phyloP scores from a whole-genome alignment of 2,113 vertebrate species.

The Arothron firmamentum region DNA sequence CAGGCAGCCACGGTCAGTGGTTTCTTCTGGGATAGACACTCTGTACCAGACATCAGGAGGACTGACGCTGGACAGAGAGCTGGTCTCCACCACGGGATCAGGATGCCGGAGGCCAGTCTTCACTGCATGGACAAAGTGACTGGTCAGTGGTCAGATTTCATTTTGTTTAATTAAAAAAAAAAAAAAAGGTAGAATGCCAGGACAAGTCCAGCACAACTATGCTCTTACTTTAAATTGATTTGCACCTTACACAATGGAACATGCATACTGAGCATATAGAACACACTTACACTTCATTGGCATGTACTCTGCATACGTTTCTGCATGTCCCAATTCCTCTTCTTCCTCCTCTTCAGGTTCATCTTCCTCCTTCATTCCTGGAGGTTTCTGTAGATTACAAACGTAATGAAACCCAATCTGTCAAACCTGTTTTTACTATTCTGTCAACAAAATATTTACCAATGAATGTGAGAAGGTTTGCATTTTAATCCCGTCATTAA shows the following conservation, averaged over 20 bases:
- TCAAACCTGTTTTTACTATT: background rate
- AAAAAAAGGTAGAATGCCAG: background rate
- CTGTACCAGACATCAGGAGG: constrained; percentile 97
- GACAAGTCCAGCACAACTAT: background rate
- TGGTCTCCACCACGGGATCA: constrained; percentile 97
- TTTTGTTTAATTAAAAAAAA: background rate
- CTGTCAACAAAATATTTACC: constrained; percentile 31
- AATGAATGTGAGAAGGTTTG: constrained; percentile 83
- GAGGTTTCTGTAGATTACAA: constrained; percentile 78
- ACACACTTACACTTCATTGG: constrained; percentile 88
- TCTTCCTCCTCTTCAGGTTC: constrained; percentile 97
- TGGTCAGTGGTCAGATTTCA: background rate
- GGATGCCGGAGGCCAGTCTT: constrained; percentile 92
- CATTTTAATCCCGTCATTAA: constrained; percentile 88
- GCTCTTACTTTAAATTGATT: background rate
- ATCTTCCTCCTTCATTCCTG: constrained; percentile 90
- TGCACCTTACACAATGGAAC: background rate
- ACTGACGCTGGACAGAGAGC: constrained; percentile 92
- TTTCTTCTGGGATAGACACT: constrained; percentile 91
- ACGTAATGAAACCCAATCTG: background rate
- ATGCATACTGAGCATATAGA: background rate
- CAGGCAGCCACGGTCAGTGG: constrained; percentile 90
- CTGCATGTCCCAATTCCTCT: constrained; percentile 95
- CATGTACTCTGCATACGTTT: constrained; percentile 98
- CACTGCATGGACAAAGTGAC: constrained; percentile 68